These are phyloP conservation scores for Hafferia zeledoni DNA, from an alignment of 2,797 vertebrate genomes.

Conservation along the genomic window DNA sequence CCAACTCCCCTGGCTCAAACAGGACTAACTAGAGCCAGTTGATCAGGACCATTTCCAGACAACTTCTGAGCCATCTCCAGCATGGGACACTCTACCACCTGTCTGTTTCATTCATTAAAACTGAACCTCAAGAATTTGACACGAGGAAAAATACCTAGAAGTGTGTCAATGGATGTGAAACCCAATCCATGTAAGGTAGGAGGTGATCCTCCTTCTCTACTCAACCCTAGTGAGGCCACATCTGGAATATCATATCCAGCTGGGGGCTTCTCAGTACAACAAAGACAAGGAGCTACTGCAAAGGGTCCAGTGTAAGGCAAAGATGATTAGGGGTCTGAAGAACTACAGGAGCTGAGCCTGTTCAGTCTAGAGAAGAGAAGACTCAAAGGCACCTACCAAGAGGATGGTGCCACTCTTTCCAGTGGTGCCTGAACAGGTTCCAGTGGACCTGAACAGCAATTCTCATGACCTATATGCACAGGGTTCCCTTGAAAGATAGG, in stretches of 20 bases:
- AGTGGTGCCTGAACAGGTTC: no score
- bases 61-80: background rate
- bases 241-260: no score
- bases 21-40: background rate
- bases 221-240: background rate
- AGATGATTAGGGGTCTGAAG: background rate
- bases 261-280: background rate
- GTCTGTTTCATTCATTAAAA: background rate
- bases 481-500: background rate
- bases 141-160: background rate
- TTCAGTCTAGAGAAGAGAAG: background rate
- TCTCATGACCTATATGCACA: background rate
- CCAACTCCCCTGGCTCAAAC: background rate
- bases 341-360: background rate
- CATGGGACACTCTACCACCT: accelerated
- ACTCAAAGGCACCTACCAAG: no score
- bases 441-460: background rate
- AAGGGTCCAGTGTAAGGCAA: background rate
- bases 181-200: background rate
- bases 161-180: background rate
- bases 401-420: background rate
- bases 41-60: accelerated
- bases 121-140: background rate
- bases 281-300: background rate
- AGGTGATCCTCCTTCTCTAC: background rate